phyloP scores from a whole-genome alignment of 2,113 vertebrate genomes.

The Rana temporaria region DNA sequence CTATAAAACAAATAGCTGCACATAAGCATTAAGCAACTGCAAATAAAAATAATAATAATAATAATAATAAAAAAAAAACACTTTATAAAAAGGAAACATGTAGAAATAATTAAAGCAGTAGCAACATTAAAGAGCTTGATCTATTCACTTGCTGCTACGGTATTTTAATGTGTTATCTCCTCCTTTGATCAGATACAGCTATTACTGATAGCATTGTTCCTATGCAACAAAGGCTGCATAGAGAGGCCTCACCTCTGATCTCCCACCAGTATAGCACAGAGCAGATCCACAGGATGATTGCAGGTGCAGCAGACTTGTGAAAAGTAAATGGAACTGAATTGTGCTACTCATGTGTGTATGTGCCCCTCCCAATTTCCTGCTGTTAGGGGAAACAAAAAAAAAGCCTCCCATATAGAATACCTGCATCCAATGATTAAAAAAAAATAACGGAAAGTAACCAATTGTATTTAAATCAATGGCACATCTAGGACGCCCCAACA shows the following conservation, averaged over 20 bases:
- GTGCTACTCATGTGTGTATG: conserved; percentile 34
- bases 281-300: conserved; percentile 32
- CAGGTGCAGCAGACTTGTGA: conserved; percentile 7
- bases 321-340: not conserved
- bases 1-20: no score
- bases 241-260: conserved; percentile 36
- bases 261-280: not conserved
- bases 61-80: no score
- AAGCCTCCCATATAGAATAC: conserved; percentile 27
- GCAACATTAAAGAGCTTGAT: no score
- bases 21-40: no score
- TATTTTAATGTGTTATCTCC: no score
- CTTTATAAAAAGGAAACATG: no score
- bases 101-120: no score
- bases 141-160: no score
- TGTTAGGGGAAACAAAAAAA: conserved; percentile 4
- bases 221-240: not conserved
- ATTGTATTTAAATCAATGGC: not conserved
- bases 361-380: conserved; percentile 33
- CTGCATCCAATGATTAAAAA: conserved; percentile 24
- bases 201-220: no score
- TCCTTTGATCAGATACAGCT: no score
- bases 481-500: not conserved
- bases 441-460: not conserved
- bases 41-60: no score